Base-by-base conservation (phyloP, 2,113 vertebrate genomes). In the Myrmecophaga tridactyla region DNA sequence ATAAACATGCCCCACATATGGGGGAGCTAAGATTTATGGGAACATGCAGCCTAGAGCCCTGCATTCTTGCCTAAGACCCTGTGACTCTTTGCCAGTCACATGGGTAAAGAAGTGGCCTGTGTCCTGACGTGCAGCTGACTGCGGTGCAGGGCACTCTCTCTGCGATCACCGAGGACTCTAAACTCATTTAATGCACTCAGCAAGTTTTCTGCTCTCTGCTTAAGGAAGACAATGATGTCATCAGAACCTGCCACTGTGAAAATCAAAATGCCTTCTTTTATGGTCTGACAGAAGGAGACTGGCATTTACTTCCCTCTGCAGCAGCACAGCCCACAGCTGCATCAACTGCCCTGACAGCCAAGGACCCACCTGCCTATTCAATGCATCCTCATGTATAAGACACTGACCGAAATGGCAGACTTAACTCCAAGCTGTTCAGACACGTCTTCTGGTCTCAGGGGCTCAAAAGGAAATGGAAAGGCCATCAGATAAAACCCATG, bases 181-280 rank as follows among this genome's bases (percentile, higher is more conserved):
- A 34, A 58, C 13, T 94, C 53, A 70, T n/a, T 70, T 89, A 86
- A 87, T 67, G 21, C 58, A 34, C 23, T 90, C n/a, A 1, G 9
- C 15, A 63, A 46, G 29, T 87, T 46, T 17, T 31, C n/a, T 31
- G 36, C 14, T 56, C 72, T 51, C 90, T 92, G 67, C 23, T 39
- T 34, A 27, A 56, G 56, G 75, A 96, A 76, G 72, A 80, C 90
- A 93, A 91, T 36, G 31, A 67, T 75, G 31, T 73, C 58, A 77
- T 27, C 31, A 92, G 58, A 87, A 53, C 31, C 12, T 36, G 39
- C 65, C 62, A 46, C 63, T 88, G 88, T 60, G 51, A 73, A 96
- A 82, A 75, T 72, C 34, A 76, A 75, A 85, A 73, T 81, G 11
- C 86, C 43, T 86, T 93, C n/a, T 82, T 73, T 11, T 18, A 46